phyloP scores from a whole-genome alignment of 2,113 vertebrate species.

The Larimichthys polyactis region DNA sequence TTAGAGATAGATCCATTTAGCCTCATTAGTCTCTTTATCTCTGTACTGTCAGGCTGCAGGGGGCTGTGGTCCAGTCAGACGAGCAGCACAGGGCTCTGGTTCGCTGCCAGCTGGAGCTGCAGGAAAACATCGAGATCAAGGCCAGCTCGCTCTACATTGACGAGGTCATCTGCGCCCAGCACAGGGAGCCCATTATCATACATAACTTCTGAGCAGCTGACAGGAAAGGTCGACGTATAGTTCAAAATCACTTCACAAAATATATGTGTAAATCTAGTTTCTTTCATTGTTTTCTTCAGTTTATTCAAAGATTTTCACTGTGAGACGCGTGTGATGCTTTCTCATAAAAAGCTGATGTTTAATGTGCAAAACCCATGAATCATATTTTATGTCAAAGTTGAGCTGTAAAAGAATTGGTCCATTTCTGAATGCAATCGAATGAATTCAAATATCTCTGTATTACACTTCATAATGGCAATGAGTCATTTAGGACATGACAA shows the following conservation, averaged over 20 bases:
- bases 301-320: background rate
- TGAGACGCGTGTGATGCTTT: background rate
- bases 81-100: constrained; percentile 83
- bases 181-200: constrained; percentile 84
- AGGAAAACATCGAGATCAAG: constrained; percentile 90
- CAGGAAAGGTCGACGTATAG: background rate
- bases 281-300: background rate
- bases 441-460: no score
- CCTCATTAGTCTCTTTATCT: background rate
- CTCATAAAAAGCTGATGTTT: background rate
- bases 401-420: background rate
- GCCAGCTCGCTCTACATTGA: constrained; percentile 90
- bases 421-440: no score
- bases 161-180: constrained; percentile 89
- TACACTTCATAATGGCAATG: no score
- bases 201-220: constrained; percentile 78
- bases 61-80: constrained; percentile 82
- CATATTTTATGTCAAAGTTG: background rate
- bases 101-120: constrained; percentile 86
- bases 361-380: background rate
- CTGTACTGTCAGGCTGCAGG: constrained; percentile 81
- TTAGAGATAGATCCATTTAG: background rate
- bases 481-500: no score
- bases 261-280: background rate
- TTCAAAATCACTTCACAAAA: background rate